A percentile compares a stretch with the other conserved stretches of the same genome.
These are phyloP conservation scores for Orthosia gracilis DNA, from an alignment of 2,888 invertebrate genomes.

Conservation along the genomic window DNA sequence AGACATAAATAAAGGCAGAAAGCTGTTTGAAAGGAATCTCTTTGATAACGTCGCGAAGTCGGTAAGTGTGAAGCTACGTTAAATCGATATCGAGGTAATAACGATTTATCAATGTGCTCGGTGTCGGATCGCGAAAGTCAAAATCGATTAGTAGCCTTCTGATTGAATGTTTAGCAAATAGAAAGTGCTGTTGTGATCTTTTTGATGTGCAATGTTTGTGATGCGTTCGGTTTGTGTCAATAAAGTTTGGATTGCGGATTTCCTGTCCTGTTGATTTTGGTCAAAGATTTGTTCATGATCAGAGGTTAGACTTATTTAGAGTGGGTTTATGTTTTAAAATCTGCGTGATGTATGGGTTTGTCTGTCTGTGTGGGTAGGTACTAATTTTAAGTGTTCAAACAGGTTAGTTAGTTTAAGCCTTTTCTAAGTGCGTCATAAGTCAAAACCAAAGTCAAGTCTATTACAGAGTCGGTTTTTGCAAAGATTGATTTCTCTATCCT, in stretches of 20 bases:
- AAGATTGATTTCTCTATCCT: background rate
- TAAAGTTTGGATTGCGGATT: conserved; percentile 17
- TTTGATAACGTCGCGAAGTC: conserved; percentile 64
- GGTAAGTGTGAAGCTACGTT: conserved; percentile 64
- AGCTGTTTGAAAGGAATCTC: conserved; percentile 63
- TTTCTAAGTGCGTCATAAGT: no score
- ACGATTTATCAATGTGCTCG: conserved; percentile 71
- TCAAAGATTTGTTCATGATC: background rate
- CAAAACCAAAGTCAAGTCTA: no score
- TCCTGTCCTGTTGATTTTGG: conserved; percentile 31
- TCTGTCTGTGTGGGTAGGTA: no score
- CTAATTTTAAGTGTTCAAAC: no score
- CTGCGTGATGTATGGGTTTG: background rate
- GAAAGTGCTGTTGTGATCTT: conserved; percentile 58
- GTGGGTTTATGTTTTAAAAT: background rate
- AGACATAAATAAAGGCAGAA: conserved; percentile 58
- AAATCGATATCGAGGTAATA: conserved; percentile 64
- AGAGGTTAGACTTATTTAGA: background rate
- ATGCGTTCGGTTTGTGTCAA: conserved; percentile 38
- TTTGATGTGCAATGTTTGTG: conserved; percentile 47
- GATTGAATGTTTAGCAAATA: conserved; percentile 67
- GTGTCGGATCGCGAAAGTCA: conserved; percentile 75
- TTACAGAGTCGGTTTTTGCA: background rate
- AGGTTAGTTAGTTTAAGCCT: no score
- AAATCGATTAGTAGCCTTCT: conserved; percentile 71